Base-by-base conservation (phyloP, 2,113 vertebrate species). In the Sarotherodon lohbergeri region DNA sequence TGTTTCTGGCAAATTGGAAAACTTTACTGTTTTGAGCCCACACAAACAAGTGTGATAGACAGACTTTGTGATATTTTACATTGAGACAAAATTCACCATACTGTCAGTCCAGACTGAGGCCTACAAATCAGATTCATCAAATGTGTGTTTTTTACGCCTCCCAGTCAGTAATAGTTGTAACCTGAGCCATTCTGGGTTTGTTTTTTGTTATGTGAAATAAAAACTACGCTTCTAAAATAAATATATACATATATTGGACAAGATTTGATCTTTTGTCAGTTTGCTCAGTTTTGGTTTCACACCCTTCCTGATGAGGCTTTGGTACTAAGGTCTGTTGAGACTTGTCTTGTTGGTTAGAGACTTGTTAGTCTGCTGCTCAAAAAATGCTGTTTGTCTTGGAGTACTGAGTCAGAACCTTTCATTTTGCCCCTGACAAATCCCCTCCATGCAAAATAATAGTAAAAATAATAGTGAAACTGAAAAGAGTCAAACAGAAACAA, bases 1-100 rank as follows among this genome's bases (percentile, higher is more conserved):
- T 3, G 76, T 52, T 89, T 56, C 76, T 87, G 13, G 19, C 80
- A 13, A 52, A 82, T 16, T 90, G 92, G 92, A 92, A 95, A 85
- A 8, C 92, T 84, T 27, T 32, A 36, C 61, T 32, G 1, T 46
- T 83, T 27, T 9, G 39, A 12, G 66, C 56, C 86, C 4, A 83
- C 85, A 80, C 82, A 89, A 81, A 87, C 56, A 90, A 84, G 3
- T 34, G 6, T 80, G 66, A 86, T n/a, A 50, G 43, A 32, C 24
- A 66, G 61, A 39, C 6, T 50, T 29, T 78, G 3, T 50, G 24
- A 29, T 78, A 32, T 52, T 32, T 78, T 50, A 32, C 46, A 32
- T n/a, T 12, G 17, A 78, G 27, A 32, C 6, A 52, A 27, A 46
- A 52, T 78, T 78, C 2, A 1, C 4, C 46, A n/a, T 52, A 78